Evolutionary conservation across 2,113 vertebrate genomes (phyloP), one percentile per base, ranked within the genome.

Genomic region (Siphamia tubifer): DNA sequence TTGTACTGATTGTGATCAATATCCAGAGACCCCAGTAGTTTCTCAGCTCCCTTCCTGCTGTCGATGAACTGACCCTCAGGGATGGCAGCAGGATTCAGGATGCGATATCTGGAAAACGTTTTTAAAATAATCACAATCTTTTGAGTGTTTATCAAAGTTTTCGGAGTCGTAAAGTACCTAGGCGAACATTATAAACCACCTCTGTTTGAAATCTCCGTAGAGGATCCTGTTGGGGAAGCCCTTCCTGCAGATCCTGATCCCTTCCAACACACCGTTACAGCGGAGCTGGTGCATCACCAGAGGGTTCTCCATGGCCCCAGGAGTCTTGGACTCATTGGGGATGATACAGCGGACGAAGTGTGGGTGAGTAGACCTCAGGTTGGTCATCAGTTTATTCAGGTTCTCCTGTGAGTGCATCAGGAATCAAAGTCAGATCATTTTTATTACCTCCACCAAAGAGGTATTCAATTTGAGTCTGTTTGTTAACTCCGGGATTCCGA

Each of bases 221-320:
- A 95, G 92, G 85, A 95, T 93, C 73, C 95, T 93, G 85, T 95
- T 95, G 69, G 94, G 95, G 81, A 95, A 96, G 42, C 94, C 94
- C 81, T 96, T 96, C 40, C 95, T 93, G 83, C 95, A 96, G 88
- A 96, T 96, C 76, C 95, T 94, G 86, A 96, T 96, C 32, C 96
- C 96, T 68, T 98, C 96, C 86, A 98, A 91, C 7, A 98, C 96
- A 2, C 96, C 96, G 0, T 98, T 98, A 88, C 96, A 98, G 84
- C 96, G 96, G n/a, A 98, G 93, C 90, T 98, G 96, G 88, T 98
- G 95, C 96, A 98, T 97, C 45, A 98, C 96, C 86, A 97, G 66
- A 47, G 95, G 91, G 13, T 98, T 97, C 84, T 96, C 93, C 87
- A 98, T 98, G 80, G 94, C 89, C 1, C 96, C 96, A 13, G 95